Evolutionary conservation across 2,113 vertebrate species (phyloP), one percentile per base, ranked within the genome.

Genomic region (Cepphus grylle): DNA sequence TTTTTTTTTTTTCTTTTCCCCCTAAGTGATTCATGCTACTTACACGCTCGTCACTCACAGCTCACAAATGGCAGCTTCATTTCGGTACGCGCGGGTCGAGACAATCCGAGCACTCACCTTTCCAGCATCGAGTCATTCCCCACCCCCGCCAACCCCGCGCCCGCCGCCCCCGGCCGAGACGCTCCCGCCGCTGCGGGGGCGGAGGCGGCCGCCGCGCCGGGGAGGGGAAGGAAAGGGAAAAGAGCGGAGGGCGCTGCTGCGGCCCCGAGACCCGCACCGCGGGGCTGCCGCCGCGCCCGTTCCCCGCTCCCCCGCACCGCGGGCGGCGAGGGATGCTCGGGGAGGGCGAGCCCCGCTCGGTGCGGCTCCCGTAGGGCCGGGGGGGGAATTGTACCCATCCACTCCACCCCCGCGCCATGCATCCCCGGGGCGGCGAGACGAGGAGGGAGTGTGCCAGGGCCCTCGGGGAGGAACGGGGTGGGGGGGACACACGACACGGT

Each of bases 21-120:
- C 62, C 47, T 96, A 70, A 93, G 96, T 59, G 93, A 97, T 97
- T 96, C 92, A 96, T 92, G 90, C 78, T 95, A 95, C 96, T 97
- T 96, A 90, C 95, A 93, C 38, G 42, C 94, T 94, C 84, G 61
- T 94, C 97, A 97, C 96, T 97, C 96, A 95, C 97, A 97, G 96
- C 97, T 98, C 94, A 97, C 98, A 97, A 97, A 98, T 78, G 96
- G 97, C 97, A 98, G 93, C 95, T 95, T 96, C 96, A 63, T 93
- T 96, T 95, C 92, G 70, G 53, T 91, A 96, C 91, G 95, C 92
- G 58, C 85, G 94, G 97, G 91, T 96, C 82, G 63, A 55, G 36
- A 97, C 93, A 96, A 94, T 95, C 94, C 95, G 79, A 95, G 93
- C 85, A 87, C 94, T 97, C 97, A 97, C 97, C 97, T 97, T 95